Evolutionary conservation across 2,113 vertebrate species (phyloP).

Genomic region (Gallinago media): DNA sequence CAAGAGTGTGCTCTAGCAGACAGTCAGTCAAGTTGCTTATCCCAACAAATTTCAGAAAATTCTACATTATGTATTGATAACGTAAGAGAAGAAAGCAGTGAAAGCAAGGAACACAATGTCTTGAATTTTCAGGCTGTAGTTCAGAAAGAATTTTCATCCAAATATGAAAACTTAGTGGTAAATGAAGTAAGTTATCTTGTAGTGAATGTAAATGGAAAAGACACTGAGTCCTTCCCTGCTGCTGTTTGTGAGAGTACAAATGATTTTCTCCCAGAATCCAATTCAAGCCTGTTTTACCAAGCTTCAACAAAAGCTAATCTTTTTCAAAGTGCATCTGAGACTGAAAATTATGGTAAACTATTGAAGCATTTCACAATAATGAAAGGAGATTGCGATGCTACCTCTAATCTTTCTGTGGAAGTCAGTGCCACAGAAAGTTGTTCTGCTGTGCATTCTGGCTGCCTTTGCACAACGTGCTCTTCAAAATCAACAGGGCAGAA

Average conservation of each 20-base stretch:
- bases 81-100: neutral
- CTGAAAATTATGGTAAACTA: neutral
- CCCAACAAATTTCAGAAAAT: conserved; percentile 17
- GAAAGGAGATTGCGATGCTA: neutral
- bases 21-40: neutral
- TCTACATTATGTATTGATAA: neutral
- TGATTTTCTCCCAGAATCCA: neutral
- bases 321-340: conserved; percentile 46
- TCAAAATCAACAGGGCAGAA: neutral
- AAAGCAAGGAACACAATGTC: neutral
- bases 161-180: neutral
- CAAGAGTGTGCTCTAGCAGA: neutral
- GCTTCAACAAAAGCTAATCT: neutral
- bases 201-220: conserved; percentile 30
- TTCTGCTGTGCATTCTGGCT: neutral
- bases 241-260: neutral
- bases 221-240: neutral
- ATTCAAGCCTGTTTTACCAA: neutral
- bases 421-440: neutral
- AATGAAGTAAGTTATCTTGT: conserved; percentile 41
- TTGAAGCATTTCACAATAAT: neutral
- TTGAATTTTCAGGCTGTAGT: conserved; percentile 28
- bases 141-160: conserved; percentile 44
- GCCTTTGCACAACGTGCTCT: conserved; percentile 2
- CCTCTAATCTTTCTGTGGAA: neutral